Percentiles rank a stretch among this genome's conserved stretches.
Evolutionary conservation across 2,113 vertebrate genomes (phyloP).

Genomic region (Tringa solitaria): DNA sequence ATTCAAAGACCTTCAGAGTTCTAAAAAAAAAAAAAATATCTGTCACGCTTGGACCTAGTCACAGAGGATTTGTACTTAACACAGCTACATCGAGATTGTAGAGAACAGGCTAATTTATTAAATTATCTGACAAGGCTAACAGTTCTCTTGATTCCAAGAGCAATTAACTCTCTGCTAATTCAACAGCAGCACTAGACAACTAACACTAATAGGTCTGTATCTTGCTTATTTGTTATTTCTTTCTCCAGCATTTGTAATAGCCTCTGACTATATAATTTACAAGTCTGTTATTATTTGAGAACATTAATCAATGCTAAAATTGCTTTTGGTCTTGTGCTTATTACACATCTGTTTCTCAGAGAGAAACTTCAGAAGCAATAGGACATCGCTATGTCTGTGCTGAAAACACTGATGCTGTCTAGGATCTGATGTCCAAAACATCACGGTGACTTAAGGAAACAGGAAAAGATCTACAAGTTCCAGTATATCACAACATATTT

Average conservation of each 20-base stretch:
- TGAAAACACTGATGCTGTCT: neutral
- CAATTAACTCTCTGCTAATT: neutral
- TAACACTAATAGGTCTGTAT: neutral
- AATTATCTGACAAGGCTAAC: neutral
- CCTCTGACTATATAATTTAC: neutral
- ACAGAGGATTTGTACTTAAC: neutral
- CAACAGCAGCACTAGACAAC: neutral
- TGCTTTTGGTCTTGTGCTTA: neutral
- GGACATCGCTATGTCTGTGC: rapidly evolving
- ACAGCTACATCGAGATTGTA: neutral
- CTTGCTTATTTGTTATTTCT: neutral
- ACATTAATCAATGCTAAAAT: neutral
- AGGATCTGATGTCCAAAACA: neutral
- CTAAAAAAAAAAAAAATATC: neutral
- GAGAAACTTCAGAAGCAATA: neutral
- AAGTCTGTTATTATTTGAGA: neutral
- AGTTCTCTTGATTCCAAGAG: neutral
- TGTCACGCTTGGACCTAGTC: neutral
- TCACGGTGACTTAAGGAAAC: neutral
- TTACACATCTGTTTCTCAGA: neutral
- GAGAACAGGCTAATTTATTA: neutral
- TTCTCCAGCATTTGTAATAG: neutral
- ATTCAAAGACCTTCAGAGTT: neutral
- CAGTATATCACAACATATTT: neutral
- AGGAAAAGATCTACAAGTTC: neutral